phyloP scores from a whole-genome alignment of 2,888 invertebrate species.

The Tholera decimalis region DNA sequence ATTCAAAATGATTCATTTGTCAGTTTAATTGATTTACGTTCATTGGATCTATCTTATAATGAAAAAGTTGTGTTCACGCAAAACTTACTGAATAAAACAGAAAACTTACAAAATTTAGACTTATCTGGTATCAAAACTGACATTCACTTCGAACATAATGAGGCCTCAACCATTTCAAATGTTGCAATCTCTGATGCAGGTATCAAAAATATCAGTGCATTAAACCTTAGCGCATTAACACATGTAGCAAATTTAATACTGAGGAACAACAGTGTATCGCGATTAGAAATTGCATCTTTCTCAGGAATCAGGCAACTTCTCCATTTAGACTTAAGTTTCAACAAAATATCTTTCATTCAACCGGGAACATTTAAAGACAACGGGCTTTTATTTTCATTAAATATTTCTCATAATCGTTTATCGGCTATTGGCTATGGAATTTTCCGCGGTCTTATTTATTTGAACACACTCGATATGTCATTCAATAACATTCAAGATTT shows the following conservation, averaged over 20 bases:
- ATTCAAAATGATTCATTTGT: slow-evolving; percentile 68
- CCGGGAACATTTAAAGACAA: slow-evolving; percentile 80
- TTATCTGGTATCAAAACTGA: slow-evolving; percentile 71
- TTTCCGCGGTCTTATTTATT: slow-evolving; percentile 74
- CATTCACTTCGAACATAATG: slow-evolving; percentile 65
- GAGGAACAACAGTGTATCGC: slow-evolving; percentile 72
- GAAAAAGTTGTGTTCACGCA: slow-evolving; percentile 67
- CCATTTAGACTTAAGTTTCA: slow-evolving; percentile 78
- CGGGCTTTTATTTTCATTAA: slow-evolving; percentile 68
- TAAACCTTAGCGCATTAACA: slow-evolving; percentile 68
- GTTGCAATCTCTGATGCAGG: slow-evolving; percentile 71
- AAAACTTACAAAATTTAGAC: slow-evolving; percentile 66
- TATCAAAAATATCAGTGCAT: slow-evolving; percentile 67
- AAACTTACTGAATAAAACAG: slow-evolving; percentile 58
- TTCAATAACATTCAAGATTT: slow-evolving; percentile 77
- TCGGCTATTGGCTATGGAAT: slow-evolving; percentile 75
- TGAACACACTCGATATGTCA: slow-evolving; percentile 78
- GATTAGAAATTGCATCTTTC: slow-evolving; percentile 71
- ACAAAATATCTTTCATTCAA: slow-evolving; percentile 77
- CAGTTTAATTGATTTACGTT: slow-evolving; percentile 66
- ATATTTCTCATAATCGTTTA: slow-evolving; percentile 80
- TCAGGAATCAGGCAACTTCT: slow-evolving; percentile 66
- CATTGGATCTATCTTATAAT: slow-evolving; percentile 80
- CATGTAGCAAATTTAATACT: slow-evolving; percentile 69
- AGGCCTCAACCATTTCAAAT: slow-evolving; percentile 58